Percentiles rank a stretch among this genome's conserved stretches.
Conservation (phyloP, 2,888 invertebrate species). For the Digitonthophagus gazella region DNA sequence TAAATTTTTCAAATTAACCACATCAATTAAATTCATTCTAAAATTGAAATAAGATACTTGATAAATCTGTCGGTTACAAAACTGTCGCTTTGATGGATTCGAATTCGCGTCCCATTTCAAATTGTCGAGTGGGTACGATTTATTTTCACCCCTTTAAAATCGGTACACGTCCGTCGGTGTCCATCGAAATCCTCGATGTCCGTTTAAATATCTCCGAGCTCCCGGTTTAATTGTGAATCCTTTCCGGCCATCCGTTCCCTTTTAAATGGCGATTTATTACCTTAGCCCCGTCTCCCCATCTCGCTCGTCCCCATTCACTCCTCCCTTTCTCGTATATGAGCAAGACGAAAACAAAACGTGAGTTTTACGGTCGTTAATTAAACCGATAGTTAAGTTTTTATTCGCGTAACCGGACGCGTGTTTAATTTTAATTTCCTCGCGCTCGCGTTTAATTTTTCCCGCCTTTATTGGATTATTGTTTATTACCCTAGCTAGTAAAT, state of each 20-base stretch:
- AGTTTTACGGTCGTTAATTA: conserved; percentile 52
- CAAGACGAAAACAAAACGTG: too few species aligned
- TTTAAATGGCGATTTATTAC: neutral
- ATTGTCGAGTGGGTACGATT: neutral
- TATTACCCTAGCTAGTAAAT: conserved; percentile 27
- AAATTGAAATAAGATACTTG: neutral
- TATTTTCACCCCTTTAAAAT: neutral
- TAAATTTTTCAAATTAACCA: too few species aligned
- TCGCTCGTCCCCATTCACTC: conserved; percentile 43
- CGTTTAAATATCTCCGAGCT: conserved; percentile 50
- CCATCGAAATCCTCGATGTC: conserved; percentile 31
- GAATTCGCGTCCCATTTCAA: neutral
- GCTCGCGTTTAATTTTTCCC: conserved; percentile 20
- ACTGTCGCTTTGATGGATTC: neutral
- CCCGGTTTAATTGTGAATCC: conserved; percentile 50
- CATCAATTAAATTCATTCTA: too few species aligned
- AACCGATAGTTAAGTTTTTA: conserved; percentile 47
- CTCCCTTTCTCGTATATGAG: too few species aligned
- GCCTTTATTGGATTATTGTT: conserved; percentile 30
- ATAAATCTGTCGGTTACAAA: neutral
- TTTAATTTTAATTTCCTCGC: too few species aligned
- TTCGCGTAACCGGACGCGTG: conserved; percentile 36
- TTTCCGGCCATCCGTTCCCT: neutral
- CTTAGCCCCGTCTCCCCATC: conserved; percentile 16
- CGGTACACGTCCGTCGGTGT: neutral